Conservation (phyloP, 2,113 vertebrate species). For the Limanda limanda region DNA sequence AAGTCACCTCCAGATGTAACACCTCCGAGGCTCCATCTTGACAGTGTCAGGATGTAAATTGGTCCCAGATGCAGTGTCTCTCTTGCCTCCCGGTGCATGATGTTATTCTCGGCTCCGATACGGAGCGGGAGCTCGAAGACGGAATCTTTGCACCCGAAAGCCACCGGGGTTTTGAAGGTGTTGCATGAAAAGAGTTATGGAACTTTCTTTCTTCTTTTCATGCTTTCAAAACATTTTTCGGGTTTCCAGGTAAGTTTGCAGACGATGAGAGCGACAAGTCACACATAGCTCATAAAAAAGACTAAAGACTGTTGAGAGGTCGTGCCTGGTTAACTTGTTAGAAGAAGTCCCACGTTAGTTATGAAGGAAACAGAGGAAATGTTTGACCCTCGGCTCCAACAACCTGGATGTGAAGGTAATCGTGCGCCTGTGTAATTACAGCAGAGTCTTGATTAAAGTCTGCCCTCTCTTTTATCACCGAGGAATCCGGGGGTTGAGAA, state of each 20-base stretch:
- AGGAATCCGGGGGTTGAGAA: neutral
- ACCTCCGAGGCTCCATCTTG: conserved; percentile 67
- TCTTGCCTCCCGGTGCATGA: conserved; percentile 44
- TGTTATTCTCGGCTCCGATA: conserved; percentile 58
- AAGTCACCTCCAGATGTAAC: conserved; percentile 73
- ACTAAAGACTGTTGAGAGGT: neutral
- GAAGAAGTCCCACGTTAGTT: neutral
- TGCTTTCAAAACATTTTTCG: conserved; percentile 5
- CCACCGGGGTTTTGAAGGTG: conserved; percentile 19
- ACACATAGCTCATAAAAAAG: neutral
- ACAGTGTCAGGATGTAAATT: conserved; percentile 72
- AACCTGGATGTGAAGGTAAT: neutral
- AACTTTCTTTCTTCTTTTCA: neutral
- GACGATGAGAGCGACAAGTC: conserved; percentile 9
- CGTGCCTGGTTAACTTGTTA: neutral
- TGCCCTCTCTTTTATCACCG: conserved; percentile 7
- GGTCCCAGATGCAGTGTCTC: conserved; percentile 66
- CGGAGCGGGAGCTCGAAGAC: conserved; percentile 24
- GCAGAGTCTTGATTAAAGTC: conserved; percentile 2
- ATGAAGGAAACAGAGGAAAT: neutral
- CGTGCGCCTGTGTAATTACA: neutral
- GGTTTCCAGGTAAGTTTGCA: conserved; percentile 17
- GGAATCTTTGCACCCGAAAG: conserved; percentile 35
- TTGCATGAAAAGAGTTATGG: neutral
- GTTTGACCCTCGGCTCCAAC: neutral